Evolutionary conservation across 2,888 invertebrate genomes (phyloP).

Genomic region (Bimastos eiseni): DNA sequence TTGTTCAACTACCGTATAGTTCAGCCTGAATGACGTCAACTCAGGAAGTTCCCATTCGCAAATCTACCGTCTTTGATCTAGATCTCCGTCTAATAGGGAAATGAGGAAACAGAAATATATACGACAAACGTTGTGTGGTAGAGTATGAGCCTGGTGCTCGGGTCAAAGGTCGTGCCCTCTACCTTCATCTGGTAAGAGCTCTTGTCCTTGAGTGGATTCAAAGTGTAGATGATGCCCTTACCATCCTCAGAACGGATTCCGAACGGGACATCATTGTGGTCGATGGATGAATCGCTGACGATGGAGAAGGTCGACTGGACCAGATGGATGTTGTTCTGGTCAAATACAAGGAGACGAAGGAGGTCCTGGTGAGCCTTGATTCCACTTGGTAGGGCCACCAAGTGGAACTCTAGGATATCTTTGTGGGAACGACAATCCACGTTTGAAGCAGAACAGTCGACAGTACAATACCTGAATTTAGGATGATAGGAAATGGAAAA

Average conservation of each 20-base stretch:
- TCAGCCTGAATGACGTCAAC: too few relatives aligned
- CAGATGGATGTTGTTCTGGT: conserved; percentile 58
- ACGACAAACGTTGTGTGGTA: conserved; percentile 61
- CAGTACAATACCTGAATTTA: not conserved
- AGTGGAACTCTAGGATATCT: conserved; percentile 62
- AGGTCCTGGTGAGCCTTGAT: conserved; percentile 60
- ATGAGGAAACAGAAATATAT: conserved; percentile 60
- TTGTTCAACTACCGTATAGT: not conserved
- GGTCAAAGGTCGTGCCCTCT: conserved; percentile 62
- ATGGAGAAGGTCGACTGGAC: conserved; percentile 59
- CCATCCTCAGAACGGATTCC: not conserved
- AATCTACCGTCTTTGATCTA: not conserved
- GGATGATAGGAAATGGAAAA: not conserved
- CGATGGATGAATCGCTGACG: conserved; percentile 49
- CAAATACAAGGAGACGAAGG: conserved; percentile 62
- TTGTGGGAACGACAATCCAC: conserved; percentile 43
- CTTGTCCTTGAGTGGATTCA: conserved; percentile 57
- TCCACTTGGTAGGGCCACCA: conserved; percentile 62
- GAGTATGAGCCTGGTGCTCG: conserved; percentile 49
- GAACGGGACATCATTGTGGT: not conserved
- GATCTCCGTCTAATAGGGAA: conserved; percentile 51
- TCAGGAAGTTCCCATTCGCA: too few relatives aligned
- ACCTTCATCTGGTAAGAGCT: conserved; percentile 62
- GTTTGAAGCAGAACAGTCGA: not conserved
- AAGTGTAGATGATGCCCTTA: conserved; percentile 63